These are phyloP conservation scores for Aplidium turbinatum DNA, from an alignment of 23 tunicate species.

Conservation along the genomic window DNA sequence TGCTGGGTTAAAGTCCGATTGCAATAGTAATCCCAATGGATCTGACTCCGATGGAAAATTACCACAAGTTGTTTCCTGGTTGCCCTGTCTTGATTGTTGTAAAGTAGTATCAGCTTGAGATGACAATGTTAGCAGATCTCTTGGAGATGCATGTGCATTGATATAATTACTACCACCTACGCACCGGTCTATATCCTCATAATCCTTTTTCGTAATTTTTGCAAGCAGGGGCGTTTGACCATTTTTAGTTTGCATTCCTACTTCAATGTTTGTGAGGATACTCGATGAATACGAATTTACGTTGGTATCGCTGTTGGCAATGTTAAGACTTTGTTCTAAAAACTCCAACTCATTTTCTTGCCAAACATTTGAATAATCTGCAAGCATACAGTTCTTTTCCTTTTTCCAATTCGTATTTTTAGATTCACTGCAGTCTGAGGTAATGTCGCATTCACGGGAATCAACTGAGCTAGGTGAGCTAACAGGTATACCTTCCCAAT, in stretches of 20 bases:
- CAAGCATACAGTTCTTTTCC: background rate
- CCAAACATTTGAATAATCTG: background rate
- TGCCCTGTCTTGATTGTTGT: background rate
- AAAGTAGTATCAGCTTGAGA: background rate
- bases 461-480: slow-evolving; percentile 23
- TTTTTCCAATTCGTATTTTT: background rate
- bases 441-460: slow-evolving; percentile 18
- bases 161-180: slow-evolving; percentile 23
- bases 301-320: too few relatives aligned
- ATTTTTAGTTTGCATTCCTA: background rate
- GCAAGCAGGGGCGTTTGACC: background rate
- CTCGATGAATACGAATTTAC: too few relatives aligned
- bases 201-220: background rate
- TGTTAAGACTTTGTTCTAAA: background rate
- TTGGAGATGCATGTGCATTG: slow-evolving; percentile 1
- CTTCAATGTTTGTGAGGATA: too few relatives aligned
- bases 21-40: background rate
- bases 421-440: background rate
- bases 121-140: slow-evolving; percentile 8
- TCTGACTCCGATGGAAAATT: background rate
- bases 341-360: background rate
- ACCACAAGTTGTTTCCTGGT: background rate
- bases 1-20: background rate
- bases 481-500: slow-evolving; percentile 3
- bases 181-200: background rate